These are phyloP conservation scores for Heliconius eleuchia DNA, from an alignment of 1,140 invertebrate species.

Conservation along the genomic window DNA sequence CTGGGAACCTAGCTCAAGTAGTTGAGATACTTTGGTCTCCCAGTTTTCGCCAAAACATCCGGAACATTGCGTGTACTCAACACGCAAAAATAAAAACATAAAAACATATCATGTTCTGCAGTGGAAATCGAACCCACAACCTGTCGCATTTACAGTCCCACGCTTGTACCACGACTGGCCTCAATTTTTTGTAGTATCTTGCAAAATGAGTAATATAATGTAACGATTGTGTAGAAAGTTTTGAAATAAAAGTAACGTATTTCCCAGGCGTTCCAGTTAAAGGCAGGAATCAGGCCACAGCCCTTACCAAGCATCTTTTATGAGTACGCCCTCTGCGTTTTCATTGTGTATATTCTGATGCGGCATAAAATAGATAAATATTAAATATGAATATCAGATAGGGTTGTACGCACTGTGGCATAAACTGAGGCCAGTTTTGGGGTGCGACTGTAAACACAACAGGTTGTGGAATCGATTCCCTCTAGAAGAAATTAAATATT, in stretches of 20 bases:
- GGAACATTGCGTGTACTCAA: too few species aligned
- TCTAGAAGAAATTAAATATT: too few species aligned
- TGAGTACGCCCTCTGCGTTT: conserved; percentile 41
- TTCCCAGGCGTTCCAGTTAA: conserved; percentile 44
- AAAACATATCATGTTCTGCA: too few species aligned
- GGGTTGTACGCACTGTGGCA: conserved; percentile 6
- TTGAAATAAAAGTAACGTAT: conserved; percentile 43
- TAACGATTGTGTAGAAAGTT: conserved; percentile 28
- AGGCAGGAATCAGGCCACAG: conserved; percentile 47
- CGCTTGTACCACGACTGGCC: too few species aligned
- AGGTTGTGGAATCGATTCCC: too few species aligned
- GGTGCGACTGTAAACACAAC: too few species aligned
- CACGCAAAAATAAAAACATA: too few species aligned
- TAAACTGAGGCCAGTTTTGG: background rate
- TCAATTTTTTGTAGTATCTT: background rate
- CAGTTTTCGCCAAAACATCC: too few species aligned
- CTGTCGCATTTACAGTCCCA: too few species aligned
- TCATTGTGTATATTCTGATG: conserved; percentile 36
- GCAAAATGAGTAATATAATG: background rate
- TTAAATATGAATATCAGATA: conserved; percentile 41
- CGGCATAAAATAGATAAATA: conserved; percentile 43
- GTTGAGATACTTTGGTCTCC: too few species aligned
- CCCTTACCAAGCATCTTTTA: conserved; percentile 50
- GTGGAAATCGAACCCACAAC: too few species aligned
- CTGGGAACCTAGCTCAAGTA: too few species aligned